A percentile compares a stretch with the other conserved stretches of the same genome.
Evolutionary conservation across 2,797 vertebrate genomes (phyloP).

Genomic region (Hypotaenidia okinawae): DNA sequence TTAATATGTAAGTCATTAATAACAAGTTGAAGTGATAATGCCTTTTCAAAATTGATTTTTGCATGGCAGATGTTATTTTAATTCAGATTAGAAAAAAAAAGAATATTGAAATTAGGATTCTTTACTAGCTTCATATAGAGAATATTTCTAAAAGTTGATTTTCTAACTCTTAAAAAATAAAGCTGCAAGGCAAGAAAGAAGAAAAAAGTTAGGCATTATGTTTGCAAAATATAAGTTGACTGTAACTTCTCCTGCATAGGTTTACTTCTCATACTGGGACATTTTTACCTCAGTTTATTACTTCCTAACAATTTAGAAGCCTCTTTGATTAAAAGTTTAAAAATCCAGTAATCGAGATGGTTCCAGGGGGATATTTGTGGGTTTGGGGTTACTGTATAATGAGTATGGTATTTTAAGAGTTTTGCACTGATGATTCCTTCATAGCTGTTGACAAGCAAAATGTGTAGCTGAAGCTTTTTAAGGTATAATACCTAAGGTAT

Average conservation of each 20-base stretch:
- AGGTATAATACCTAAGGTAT: not conserved
- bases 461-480: not conserved
- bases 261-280: not conserved
- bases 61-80: not conserved
- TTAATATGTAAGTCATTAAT: not conserved
- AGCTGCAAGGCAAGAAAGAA: not conserved
- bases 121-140: not conserved
- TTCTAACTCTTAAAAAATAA: not conserved
- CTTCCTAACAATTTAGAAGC: not conserved
- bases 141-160: not conserved
- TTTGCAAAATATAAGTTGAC: not conserved
- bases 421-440: not conserved
- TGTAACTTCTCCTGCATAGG: not conserved
- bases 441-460: not conserved
- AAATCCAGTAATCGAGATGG: not conserved
- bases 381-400: not conserved
- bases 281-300: not conserved
- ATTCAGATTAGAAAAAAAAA: not conserved
- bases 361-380: not conserved
- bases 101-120: not conserved
- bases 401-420: not conserved
- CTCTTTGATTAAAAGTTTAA: not conserved
- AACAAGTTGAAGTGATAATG: not conserved
- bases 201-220: not conserved
- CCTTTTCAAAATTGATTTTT: not conserved